Evolutionary conservation across 2,888 invertebrate genomes (phyloP).

Genomic region (Chrysina gloriosa): DNA sequence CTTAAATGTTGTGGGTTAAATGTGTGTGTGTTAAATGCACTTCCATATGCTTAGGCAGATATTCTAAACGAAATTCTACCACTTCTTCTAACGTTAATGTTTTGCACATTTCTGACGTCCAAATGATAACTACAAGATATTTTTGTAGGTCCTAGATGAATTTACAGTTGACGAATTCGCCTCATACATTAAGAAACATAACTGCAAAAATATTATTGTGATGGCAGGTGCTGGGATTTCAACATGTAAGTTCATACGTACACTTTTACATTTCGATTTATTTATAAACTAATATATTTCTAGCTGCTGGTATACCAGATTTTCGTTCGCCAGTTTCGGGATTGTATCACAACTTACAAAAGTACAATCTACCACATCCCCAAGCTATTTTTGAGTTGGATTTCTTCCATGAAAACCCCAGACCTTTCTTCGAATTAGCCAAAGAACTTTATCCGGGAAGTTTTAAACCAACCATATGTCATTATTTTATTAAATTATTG

Average conservation of each 20-base stretch:
- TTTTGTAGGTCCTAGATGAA: constrained; percentile 74
- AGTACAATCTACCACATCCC: constrained; percentile 91
- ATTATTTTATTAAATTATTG: constrained; percentile 89
- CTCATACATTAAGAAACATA: constrained; percentile 80
- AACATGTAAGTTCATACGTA: constrained; percentile 77
- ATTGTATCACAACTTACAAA: constrained; percentile 89
- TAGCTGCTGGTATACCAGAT: constrained; percentile 96
- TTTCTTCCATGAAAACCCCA: constrained; percentile 88
- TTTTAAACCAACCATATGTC: constrained; percentile 89
- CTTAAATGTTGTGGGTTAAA: too few relatives aligned
- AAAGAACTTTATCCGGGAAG: constrained; percentile 89
- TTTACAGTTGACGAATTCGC: constrained; percentile 81
- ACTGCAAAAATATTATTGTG: constrained; percentile 88
- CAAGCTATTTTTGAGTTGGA: constrained; percentile 92
- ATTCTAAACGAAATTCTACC: too few relatives aligned
- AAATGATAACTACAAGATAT: neutral
- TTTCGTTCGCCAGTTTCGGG: constrained; percentile 94
- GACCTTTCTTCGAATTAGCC: constrained; percentile 92
- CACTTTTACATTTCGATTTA: neutral
- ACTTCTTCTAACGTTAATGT: too few relatives aligned
- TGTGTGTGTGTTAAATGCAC: too few relatives aligned
- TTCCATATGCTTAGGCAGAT: too few relatives aligned
- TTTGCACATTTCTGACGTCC: neutral
- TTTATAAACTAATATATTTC: neutral
- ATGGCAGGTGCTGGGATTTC: constrained; percentile 98